These are phyloP conservation scores for Bursaphelenchus okinawaensis DNA, from an alignment of 2,888 invertebrate species.

Conservation along the genomic window DNA sequence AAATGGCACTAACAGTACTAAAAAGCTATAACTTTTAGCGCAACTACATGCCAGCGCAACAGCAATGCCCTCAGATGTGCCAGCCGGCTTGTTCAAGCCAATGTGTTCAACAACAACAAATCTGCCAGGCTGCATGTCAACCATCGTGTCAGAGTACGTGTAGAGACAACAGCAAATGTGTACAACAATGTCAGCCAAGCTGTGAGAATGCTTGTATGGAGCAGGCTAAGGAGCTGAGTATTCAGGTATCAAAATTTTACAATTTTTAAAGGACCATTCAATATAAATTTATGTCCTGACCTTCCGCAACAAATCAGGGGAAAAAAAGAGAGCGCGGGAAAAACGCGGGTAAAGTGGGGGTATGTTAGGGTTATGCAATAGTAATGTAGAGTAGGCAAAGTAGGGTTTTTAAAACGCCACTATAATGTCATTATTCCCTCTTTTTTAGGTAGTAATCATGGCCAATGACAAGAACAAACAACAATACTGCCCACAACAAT, in stretches of 20 bases:
- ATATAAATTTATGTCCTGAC: too few relatives aligned
- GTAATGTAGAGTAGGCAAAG: too few relatives aligned
- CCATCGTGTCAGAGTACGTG: slow-evolving; percentile 43
- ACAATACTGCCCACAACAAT: slow-evolving; percentile 12
- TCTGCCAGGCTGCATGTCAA: slow-evolving; percentile 23
- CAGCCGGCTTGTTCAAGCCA: slow-evolving; percentile 36
- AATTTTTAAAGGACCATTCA: not conserved
- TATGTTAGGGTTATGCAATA: too few relatives aligned
- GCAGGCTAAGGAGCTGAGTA: slow-evolving; percentile 17
- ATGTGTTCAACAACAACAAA: slow-evolving; percentile 32
- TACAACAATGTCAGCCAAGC: slow-evolving; percentile 31
- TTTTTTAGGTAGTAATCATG: slow-evolving; percentile 12
- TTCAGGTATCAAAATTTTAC: slow-evolving; percentile 13
- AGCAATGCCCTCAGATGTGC: slow-evolving; percentile 33
- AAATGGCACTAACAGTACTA: too few relatives aligned
- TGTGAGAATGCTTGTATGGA: slow-evolving; percentile 25
- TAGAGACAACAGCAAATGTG: slow-evolving; percentile 45
- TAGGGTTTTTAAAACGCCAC: too few relatives aligned
- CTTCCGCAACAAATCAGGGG: too few relatives aligned
- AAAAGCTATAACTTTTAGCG: slow-evolving; percentile 2
- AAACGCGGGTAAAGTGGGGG: too few relatives aligned
- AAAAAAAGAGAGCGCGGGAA: too few relatives aligned
- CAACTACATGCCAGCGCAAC: slow-evolving; percentile 12
- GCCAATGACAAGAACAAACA: not conserved
- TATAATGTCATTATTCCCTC: too few relatives aligned